Conservation (phyloP, 2,113 vertebrate genomes). For the Suricata suricatta region DNA sequence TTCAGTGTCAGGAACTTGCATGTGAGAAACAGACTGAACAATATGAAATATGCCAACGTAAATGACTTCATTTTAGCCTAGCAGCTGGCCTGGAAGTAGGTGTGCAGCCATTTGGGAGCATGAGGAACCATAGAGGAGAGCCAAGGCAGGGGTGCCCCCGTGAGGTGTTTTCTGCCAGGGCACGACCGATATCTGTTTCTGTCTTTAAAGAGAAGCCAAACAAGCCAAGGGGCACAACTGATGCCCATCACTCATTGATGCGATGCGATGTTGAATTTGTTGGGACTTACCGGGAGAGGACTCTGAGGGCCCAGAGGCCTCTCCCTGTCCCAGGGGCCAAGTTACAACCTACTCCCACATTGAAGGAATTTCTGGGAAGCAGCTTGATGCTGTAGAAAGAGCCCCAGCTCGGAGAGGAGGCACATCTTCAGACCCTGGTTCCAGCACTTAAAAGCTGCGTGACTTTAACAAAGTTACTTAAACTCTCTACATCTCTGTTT, state of each 20-base stretch:
- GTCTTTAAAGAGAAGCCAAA: background rate
- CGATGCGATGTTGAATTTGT: background rate
- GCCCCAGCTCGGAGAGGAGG: background rate
- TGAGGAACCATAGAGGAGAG: background rate
- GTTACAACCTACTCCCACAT: fast-evolving
- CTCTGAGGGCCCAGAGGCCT: no score
- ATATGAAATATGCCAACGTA: background rate
- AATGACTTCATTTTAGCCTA: background rate
- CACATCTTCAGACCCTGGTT: background rate
- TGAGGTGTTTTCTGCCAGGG: fast-evolving
- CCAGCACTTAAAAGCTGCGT: background rate
- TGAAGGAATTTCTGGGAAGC: background rate
- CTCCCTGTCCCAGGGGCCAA: background rate
- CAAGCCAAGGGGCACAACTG: background rate
- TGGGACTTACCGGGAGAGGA: background rate
- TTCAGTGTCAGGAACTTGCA: background rate
- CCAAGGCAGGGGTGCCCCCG: background rate
- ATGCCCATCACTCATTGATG: background rate
- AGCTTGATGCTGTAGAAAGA: background rate
- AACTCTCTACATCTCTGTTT: background rate
- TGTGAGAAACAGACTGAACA: background rate
- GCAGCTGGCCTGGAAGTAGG: background rate
- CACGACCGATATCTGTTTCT: background rate
- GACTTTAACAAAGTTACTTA: background rate
- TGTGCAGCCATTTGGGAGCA: fast-evolving